Evolutionary conservation across 2,113 vertebrate genomes (phyloP), one percentile per base, ranked within the genome.

Genomic region (Clarias macrocephalus): DNA sequence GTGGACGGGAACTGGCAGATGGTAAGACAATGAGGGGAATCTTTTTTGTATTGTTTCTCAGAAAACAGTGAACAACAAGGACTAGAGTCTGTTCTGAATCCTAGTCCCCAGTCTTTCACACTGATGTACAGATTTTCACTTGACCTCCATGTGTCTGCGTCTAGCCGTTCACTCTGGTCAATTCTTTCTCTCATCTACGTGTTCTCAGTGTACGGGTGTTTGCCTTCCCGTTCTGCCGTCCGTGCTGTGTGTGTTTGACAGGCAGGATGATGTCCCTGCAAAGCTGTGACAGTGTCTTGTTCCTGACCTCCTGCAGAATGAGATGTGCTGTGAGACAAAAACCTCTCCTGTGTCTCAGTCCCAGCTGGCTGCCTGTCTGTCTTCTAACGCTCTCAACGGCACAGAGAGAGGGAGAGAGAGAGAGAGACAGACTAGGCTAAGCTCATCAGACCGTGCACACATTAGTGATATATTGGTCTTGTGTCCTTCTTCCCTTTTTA

Each of bases 221-320:
- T 79, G 75, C 75, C 75, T 42, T 37, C 60, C 60, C 66, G 60
- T 65, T 65, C 57, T 65, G 37, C n/a, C 73, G 5, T 30, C 59
- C 23, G 72, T 18, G 37, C 73, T 77, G 73, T 30, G 72, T 54
- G 57, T 54, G 42, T 80, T 56, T 68, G 85, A 80, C 85, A 86
- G 48, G 37, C 85, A 68, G 75, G n/a, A 68, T 33, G 75, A 80
- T 80, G 75, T 80, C 75, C 60, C 42, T 54, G 73, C 42, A 77
- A 52, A 85, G 84, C 73, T 52, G 25, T 25, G 18, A 77, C 59
- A 30, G 84, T 33, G 60, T 33, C 52, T 57, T 1, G 54, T 72
- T 84, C 82, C 56, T 85, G 42, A 85, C 84, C 42, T 85, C 73
- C 73, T 54, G 84, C 33, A 85, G 59, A 66, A 77, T n/a, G 48